These are phyloP conservation scores for Ahaetulla prasina DNA, from an alignment of 2,113 vertebrate species.

Conservation along the genomic window DNA sequence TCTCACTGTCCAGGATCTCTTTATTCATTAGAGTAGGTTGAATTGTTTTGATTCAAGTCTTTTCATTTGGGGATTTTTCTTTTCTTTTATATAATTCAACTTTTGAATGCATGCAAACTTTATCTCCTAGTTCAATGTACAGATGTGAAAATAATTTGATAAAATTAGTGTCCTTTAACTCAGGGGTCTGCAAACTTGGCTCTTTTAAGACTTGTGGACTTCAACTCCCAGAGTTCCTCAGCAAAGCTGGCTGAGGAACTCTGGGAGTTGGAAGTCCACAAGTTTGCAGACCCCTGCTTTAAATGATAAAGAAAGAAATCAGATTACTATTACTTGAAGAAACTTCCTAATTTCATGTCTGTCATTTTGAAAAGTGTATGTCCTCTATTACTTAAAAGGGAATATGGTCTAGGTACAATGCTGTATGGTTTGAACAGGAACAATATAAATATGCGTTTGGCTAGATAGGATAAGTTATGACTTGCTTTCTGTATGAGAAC, in stretches of 20 bases:
- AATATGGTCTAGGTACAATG: not conserved
- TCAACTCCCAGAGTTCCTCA: too few relatives aligned
- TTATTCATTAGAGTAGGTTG: not conserved
- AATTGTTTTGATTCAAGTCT: not conserved
- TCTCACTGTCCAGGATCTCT: not conserved
- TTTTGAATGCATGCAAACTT: conserved; percentile 18
- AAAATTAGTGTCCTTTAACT: not conserved
- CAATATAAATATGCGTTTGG: not conserved
- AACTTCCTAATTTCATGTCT: not conserved
- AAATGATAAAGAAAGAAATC: not conserved
- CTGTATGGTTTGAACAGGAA: not conserved
- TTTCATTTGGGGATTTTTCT: not conserved
- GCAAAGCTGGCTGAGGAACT: too few relatives aligned
- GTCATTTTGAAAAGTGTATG: not conserved
- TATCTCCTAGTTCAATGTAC: not conserved
- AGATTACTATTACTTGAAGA: not conserved
- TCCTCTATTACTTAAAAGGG: not conserved
- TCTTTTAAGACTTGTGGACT: too few relatives aligned
- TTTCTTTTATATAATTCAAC: not conserved
- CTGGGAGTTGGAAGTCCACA: too few relatives aligned
- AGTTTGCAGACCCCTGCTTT: too few relatives aligned
- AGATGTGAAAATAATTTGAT: not conserved
- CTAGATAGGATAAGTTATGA: not conserved
- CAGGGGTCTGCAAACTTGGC: too few relatives aligned
- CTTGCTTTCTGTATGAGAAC: not conserved